phyloP scores from a whole-genome alignment of 2,888 invertebrate species.

The Palloptera scutellata region DNA sequence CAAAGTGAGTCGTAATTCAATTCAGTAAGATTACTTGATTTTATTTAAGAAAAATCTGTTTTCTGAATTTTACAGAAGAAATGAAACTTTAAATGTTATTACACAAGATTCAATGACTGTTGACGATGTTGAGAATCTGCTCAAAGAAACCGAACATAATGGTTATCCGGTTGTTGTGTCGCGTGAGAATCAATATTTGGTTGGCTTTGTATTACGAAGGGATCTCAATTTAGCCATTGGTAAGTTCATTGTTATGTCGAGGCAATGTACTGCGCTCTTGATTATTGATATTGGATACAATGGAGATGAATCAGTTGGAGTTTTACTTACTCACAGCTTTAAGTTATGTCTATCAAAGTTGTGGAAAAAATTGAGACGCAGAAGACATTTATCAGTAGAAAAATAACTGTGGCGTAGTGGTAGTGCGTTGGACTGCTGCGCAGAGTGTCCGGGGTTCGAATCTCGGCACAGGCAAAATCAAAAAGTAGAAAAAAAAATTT shows the following conservation, averaged over 20 bases:
- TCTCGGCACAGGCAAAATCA: no score
- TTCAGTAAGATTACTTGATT: not conserved
- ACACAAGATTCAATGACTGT: conserved; percentile 98
- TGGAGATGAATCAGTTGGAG: no score
- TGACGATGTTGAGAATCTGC: conserved; percentile 89
- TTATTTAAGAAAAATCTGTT: not conserved
- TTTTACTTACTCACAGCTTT: no score
- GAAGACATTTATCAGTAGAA: no score
- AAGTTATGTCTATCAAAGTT: no score
- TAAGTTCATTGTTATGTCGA: conserved; percentile 52
- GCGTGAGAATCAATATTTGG: conserved; percentile 94
- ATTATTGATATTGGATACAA: no score
- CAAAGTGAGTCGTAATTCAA: conserved; percentile 72
- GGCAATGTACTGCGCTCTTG: no score
- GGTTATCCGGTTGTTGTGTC: conserved; percentile 99
- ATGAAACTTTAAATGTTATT: conserved; percentile 88
- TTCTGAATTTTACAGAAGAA: conserved; percentile 70
- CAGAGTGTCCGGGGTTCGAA: no score
- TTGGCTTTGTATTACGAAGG: conserved; percentile 93
- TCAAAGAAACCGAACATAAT: conserved; percentile 97
- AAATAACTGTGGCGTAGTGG: no score
- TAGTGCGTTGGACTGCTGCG: no score
- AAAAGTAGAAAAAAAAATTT: no score
- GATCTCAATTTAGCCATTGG: conserved; percentile 92
- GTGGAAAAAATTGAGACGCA: no score